Base-by-base conservation (phyloP, 2,113 vertebrate species). In the Buteo buteo region DNA sequence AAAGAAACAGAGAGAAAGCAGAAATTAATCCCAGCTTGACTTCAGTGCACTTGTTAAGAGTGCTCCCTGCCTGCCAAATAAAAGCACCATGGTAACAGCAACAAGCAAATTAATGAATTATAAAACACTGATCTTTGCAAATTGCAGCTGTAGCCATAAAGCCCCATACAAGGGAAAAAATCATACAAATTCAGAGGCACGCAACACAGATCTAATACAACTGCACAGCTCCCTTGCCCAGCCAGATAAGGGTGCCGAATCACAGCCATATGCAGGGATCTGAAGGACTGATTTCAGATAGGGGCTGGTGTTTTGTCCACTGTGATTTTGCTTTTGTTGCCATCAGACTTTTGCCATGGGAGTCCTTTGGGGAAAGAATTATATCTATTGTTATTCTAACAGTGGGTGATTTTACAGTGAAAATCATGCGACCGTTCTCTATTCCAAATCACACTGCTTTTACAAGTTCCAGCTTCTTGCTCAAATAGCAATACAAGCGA, bases 61-160 rank as follows among this genome's bases (percentile, higher is more conserved):
- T 42, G 55, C 21, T 91, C 81, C 52, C 25, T 65, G 90, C 65
- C 83, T 94, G 94, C 84, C 94, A 96, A 95, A 82, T 61, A 59
- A 87, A 86, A 96, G 84, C 89, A 70, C 95, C 95, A 96, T 96
- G 96, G 96, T 86, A 97, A 97, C 97, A 82, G 74, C 66, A 94
- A 90, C 87, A 96, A 96, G 84, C 66, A 93, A 96, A 96, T 97
- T 93, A 94, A 93, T 66, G 54, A 93, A 96, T 96, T 95, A 94
- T 82, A 85, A 96, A 96, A 86, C 95, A 94, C 78, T 58, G 50
- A 90, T 94, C 91, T 85, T 80, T 84, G 76, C 81, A 93, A 94
- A 93, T 80, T 77, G 84, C 42, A 88, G 54, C 91, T 52, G 59
- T 44, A 92, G 77, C 66, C 74, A 73, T 74, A 79, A 86, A 93